A percentile compares a stretch with the other conserved stretches of the same genome.
These are phyloP conservation scores for Hemibagrus wyckioides DNA, from an alignment of 2,113 vertebrate species.

Conservation along the genomic window DNA sequence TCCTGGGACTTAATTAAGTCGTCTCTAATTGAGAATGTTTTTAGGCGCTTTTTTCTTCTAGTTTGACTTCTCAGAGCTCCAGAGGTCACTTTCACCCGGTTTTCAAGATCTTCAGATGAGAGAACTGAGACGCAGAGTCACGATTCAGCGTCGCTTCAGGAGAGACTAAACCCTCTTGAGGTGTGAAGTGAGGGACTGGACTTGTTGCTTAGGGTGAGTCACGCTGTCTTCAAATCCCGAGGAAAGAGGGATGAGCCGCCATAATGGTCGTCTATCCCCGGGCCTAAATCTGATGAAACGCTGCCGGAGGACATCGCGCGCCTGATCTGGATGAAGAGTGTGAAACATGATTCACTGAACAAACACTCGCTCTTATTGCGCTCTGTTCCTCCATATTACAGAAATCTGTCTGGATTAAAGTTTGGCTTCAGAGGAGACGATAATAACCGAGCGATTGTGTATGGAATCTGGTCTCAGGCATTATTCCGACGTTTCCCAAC, in stretches of 20 bases:
- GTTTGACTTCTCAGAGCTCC: conserved; percentile 19
- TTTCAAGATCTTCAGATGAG: background rate
- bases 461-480: background rate
- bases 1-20: conserved; percentile 1
- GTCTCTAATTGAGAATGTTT: conserved; percentile 3
- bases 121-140: background rate
- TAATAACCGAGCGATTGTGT: background rate
- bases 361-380: background rate
- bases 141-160: background rate
- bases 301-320: background rate
- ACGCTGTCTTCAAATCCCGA: conserved; percentile 41
- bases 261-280: conserved; percentile 26
- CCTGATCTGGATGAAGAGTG: conserved; percentile 13
- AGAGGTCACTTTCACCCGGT: background rate
- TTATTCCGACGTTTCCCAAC: conserved; percentile 29
- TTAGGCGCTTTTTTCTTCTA: background rate
- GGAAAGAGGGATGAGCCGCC: conserved; percentile 17
- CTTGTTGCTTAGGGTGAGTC: conserved; percentile 37
- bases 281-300: conserved; percentile 34
- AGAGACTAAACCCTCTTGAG: too few relatives aligned
- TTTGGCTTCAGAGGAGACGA: conserved; percentile 11
- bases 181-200: background rate
- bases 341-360: conserved; percentile 29
- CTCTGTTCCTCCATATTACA: background rate
- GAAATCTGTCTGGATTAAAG: conserved; percentile 30